phyloP scores from a whole-genome alignment of 2,888 invertebrate genomes.

The Heliconius hortense region DNA sequence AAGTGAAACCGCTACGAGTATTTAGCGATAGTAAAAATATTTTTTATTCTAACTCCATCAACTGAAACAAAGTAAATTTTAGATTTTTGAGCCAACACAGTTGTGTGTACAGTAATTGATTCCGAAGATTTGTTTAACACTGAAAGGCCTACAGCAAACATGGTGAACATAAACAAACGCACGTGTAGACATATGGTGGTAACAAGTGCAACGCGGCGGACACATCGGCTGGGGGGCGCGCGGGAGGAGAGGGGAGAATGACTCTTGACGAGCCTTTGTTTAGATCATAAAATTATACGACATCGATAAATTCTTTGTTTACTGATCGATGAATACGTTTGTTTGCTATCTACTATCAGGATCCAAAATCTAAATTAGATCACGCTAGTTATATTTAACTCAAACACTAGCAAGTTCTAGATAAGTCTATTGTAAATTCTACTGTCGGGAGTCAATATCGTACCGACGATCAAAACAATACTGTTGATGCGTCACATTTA shows the following conservation, averaged over 20 bases:
- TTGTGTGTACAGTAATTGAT: conserved; percentile 38
- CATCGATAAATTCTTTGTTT: conserved; percentile 80
- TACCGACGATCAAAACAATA: background rate
- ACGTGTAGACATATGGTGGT: conserved; percentile 70
- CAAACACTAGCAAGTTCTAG: background rate
- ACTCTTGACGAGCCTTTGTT: conserved; percentile 74
- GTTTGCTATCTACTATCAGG: conserved; percentile 50
- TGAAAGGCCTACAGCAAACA: conserved; percentile 66
- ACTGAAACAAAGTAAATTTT: conserved; percentile 12
- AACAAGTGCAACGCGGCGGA: conserved; percentile 74
- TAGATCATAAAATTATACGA: conserved; percentile 81
- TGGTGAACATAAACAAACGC: conserved; percentile 71
- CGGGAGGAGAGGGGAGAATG: conserved; percentile 43
- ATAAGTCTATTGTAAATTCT: background rate
- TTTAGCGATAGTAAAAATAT: background rate
- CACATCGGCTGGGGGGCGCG: conserved; percentile 46
- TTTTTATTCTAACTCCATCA: too few species aligned
- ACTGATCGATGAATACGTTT: conserved; percentile 71
- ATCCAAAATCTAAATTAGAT: conserved; percentile 30
- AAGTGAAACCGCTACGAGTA: background rate
- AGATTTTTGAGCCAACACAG: conserved; percentile 26
- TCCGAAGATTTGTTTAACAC: conserved; percentile 45
- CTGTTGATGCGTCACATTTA: background rate
- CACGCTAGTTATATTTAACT: conserved; percentile 7
- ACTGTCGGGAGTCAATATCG: background rate